phyloP scores from a whole-genome alignment of 2,113 vertebrate genomes.

The Limanda limanda region DNA sequence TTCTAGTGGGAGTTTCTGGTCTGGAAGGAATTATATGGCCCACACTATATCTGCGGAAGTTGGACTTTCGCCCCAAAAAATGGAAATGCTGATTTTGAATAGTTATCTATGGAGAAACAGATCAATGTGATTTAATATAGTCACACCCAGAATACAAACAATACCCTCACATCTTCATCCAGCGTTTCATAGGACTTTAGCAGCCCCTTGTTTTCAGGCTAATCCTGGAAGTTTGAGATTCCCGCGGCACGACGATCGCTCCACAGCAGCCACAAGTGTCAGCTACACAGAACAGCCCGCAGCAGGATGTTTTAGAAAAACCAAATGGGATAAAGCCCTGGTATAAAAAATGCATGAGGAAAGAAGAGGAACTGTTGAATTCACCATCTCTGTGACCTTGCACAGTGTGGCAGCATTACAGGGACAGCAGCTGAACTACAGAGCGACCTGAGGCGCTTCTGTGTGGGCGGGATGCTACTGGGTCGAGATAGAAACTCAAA shows the following conservation, averaged over 20 bases:
- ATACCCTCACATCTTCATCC: background rate
- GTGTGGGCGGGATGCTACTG: background rate
- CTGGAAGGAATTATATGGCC: background rate
- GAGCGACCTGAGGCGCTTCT: background rate
- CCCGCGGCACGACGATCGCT: conserved; percentile 3
- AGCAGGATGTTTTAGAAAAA: conserved; percentile 18
- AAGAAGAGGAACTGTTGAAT: conserved; percentile 23
- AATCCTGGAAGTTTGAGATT: background rate
- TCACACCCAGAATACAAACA: background rate
- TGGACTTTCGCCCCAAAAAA: too few species aligned
- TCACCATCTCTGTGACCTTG: background rate
- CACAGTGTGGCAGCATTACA: background rate
- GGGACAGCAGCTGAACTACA: conserved; percentile 1
- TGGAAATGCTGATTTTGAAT: too few species aligned
- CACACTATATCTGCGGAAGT: too few species aligned
- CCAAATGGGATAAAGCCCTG: conserved; percentile 19
- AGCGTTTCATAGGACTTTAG: background rate
- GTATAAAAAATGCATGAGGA: conserved; percentile 18
- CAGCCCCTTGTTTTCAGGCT: background rate
- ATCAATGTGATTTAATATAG: too few species aligned
- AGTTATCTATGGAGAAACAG: too few species aligned
- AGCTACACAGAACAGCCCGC: conserved; percentile 28
- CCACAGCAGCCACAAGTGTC: background rate
- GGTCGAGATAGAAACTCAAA: conserved; percentile 7
- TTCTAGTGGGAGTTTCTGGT: background rate